Evolutionary conservation across 2,888 invertebrate species (phyloP).

Genomic region (Tetheella fluctuosa): DNA sequence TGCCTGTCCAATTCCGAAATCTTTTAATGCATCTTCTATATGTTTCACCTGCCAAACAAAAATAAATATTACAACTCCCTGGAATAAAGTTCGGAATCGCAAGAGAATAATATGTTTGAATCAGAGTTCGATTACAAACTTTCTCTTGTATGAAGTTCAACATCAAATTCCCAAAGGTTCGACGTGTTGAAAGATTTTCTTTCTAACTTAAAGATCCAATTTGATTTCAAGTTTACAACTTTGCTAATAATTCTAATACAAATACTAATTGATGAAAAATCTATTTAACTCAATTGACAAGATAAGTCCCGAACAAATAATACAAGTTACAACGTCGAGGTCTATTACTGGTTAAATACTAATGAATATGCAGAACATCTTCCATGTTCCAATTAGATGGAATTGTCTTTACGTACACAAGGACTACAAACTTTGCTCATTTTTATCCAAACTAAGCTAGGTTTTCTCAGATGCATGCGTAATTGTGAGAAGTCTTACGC

Average conservation of each 20-base stretch:
- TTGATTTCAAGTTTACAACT: neutral
- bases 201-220: neutral
- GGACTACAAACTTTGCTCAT: neutral
- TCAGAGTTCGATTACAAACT: constrained; percentile 1
- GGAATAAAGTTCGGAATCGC: constrained; percentile 7
- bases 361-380: constrained; percentile 8
- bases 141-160: neutral
- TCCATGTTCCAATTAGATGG: neutral
- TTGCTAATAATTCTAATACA: neutral
- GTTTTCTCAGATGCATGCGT: neutral
- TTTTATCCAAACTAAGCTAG: neutral
- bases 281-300: neutral
- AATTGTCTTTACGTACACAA: neutral
- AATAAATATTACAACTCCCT: constrained; percentile 15
- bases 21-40: constrained; percentile 86
- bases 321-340: neutral
- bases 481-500: neutral
- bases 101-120: constrained; percentile 13
- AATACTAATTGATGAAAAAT: neutral
- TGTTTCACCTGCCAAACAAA: constrained; percentile 82
- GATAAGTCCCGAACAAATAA: neutral
- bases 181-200: neutral
- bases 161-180: constrained; percentile 6
- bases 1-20: constrained; percentile 84
- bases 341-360: neutral